Base-by-base conservation (phyloP, 1,140 invertebrate genomes). In the Drosophila sucinea region DNA sequence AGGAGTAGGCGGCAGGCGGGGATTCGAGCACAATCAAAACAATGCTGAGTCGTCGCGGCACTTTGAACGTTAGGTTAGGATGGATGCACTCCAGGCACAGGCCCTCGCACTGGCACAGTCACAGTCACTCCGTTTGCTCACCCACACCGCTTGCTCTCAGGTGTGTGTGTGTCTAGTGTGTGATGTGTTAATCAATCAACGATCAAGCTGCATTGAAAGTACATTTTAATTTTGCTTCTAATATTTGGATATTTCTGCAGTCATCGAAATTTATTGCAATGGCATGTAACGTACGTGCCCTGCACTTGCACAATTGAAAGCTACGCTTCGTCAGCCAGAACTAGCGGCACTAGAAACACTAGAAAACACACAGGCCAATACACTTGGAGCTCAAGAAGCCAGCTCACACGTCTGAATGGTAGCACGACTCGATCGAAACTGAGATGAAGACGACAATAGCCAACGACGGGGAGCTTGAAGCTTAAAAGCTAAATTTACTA, bases 101-200 rank as follows among this genome's bases (percentile, higher is more conserved):
- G 35, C 66, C 40, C 63, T 60, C 51, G 57, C 65, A 77, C 38
- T 64, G 66, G 41, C 55, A 68, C 56, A 41, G 27, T 58, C 67
- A 65, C 44, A 51, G 44, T 51, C 44, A 51, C 44, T 51, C 44
- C 23, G 44, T 23, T 51, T 51, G 23, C 44, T 51, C 44, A 51
- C 44, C 44, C 44, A 51, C 44, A 51, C 44, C 23, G 44, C 23
- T 27, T 17, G 17, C 23, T 47, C 23, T 51, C n/a, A 1, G 5
- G 29, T 56, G 73, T 64, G 29, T 64, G 8, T 38, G 30, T 60
- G 35, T 60, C 11, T 51, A 41, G 10, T 54, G 56, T 65, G 55
- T 73, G 77, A 87, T 87, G 83, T 87, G 84, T 79, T 73, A 79
- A 79, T 77, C 75, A 82, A 83, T 83, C 73, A 77, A 40, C 60